These are phyloP conservation scores for Channa striata DNA, from an alignment of 2,797 vertebrate genomes.

Conservation along the genomic window DNA sequence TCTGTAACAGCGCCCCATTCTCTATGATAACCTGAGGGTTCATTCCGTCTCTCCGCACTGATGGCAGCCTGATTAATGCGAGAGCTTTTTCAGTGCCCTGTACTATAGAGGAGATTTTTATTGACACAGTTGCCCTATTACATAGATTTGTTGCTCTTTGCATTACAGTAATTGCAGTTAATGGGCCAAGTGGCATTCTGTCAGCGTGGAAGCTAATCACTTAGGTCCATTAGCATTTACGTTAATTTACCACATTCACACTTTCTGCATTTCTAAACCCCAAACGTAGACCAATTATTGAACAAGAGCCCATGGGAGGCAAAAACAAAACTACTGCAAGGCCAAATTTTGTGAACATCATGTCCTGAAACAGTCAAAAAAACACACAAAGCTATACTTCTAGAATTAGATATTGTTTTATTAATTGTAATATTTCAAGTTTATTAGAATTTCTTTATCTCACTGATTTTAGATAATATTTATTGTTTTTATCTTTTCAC, in stretches of 20 bases:
- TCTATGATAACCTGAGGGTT: neutral
- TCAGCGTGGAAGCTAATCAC: conserved; percentile 25
- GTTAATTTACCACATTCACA: conserved; percentile 1
- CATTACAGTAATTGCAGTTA: conserved; percentile 13
- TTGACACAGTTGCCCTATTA: neutral
- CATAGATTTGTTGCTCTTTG: conserved; percentile 6
- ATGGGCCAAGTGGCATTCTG: conserved; percentile 7
- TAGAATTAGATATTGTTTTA: no score
- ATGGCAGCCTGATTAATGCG: conserved; percentile 23
- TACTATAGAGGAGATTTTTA: neutral
- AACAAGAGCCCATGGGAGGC: no score
- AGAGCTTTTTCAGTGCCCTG: neutral
- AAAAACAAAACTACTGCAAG: neutral
- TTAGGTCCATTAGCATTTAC: neutral
- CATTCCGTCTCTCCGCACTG: neutral
- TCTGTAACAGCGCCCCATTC: neutral
- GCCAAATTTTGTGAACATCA: neutral
- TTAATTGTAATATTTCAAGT: no score
- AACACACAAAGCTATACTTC: no score
- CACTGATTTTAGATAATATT: no score
- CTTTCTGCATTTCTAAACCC: neutral
- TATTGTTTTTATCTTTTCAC: no score
- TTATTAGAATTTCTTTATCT: no score
- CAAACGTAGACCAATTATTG: neutral
- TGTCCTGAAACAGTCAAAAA: no score